Percentiles rank a stretch among this genome's conserved stretches.
Evolutionary conservation across 2,888 invertebrate genomes (phyloP).

Genomic region (Callosobruchus maculatus): DNA sequence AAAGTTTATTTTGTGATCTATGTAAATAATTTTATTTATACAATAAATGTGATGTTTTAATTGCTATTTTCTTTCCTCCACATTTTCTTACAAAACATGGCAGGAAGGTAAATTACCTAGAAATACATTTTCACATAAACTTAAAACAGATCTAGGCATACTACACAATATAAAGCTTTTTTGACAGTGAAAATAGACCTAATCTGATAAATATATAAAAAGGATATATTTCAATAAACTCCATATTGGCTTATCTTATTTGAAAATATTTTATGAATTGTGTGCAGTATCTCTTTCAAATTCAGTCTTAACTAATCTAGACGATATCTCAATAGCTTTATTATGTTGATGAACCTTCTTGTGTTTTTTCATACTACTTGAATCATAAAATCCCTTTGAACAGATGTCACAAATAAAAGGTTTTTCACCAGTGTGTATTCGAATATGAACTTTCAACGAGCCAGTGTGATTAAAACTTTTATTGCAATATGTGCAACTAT

Average conservation of each 20-base stretch:
- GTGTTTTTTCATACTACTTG: conserved; percentile 19
- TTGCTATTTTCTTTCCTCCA: no score
- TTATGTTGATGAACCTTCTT: conserved; percentile 9
- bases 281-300: neutral
- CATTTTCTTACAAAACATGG: no score
- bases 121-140: no score
- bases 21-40: neutral
- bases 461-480: conserved; percentile 15
- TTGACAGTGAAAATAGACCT: no score
- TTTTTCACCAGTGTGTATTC: conserved; percentile 19
- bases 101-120: no score
- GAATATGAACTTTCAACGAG: conserved; percentile 14
- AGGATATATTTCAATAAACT: no score
- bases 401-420: conserved; percentile 16
- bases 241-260: no score
- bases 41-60: neutral
- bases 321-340: neutral
- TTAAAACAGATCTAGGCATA: no score
- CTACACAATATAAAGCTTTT: no score
- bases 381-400: conserved; percentile 16
- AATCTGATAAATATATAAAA: no score
- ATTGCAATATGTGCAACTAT: conserved; percentile 1
- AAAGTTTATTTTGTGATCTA: neutral
- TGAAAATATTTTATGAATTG: no score
- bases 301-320: neutral